A percentile compares a stretch with the other conserved stretches of the same genome.
Conservation (phyloP, 2,113 vertebrate species). For the Lophura nycthemera region DNA sequence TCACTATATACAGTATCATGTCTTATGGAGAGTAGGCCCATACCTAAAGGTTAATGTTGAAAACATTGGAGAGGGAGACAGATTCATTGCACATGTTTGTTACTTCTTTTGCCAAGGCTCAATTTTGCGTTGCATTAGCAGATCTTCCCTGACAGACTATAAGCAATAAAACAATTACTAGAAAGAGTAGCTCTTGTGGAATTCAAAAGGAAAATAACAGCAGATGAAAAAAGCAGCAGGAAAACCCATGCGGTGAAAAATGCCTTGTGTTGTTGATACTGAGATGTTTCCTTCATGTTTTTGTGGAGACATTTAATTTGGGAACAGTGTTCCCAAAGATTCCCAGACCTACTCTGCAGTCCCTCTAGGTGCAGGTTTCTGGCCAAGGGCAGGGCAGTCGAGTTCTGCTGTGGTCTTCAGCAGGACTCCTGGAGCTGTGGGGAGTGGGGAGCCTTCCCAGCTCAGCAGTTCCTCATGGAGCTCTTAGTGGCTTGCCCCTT, state of each 20-base stretch:
- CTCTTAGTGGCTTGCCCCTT: not conserved
- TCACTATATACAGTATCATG: accelerated
- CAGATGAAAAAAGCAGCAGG: constrained; percentile 40
- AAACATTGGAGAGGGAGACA: not conserved
- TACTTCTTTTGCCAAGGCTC: not conserved
- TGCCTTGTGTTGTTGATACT: not conserved
- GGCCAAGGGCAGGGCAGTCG: not conserved
- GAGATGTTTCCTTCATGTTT: constrained; percentile 15
- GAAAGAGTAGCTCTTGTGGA: constrained; percentile 35
- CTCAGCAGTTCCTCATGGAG: not conserved
- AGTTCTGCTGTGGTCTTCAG: not conserved
- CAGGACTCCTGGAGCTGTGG: not conserved
- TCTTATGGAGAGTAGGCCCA: not conserved
- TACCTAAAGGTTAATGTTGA: not conserved
- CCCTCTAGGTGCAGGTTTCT: not conserved
- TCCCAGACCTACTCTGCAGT: not conserved
- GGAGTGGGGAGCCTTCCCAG: not conserved
- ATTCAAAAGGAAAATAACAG: constrained; percentile 29
- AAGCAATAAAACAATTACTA: constrained; percentile 29
- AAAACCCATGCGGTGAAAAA: not conserved
- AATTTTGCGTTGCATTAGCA: not conserved
- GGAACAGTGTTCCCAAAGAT: not conserved
- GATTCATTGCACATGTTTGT: not conserved
- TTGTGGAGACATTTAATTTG: not conserved
- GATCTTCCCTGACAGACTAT: not conserved